Percentiles rank a stretch among this genome's conserved stretches.
Evolutionary conservation across 2,888 invertebrate genomes (phyloP).

Genomic region (Ophion ellenae): DNA sequence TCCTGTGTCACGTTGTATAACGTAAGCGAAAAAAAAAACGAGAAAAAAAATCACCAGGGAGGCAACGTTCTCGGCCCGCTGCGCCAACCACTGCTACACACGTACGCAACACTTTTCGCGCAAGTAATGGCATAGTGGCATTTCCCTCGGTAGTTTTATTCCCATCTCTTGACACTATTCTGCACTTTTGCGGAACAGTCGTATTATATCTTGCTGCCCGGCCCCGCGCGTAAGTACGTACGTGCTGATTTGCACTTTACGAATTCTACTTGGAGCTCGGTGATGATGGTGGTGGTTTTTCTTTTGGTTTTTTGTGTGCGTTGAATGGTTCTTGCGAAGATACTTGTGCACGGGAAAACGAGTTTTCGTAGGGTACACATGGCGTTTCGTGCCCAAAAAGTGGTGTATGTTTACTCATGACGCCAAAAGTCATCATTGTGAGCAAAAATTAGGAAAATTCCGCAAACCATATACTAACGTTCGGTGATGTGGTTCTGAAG

Average conservation of each 20-base stretch:
- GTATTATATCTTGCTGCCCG: not conserved
- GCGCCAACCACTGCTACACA: constrained; percentile 3
- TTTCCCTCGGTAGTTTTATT: constrained; percentile 6
- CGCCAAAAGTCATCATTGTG: too few relatives aligned
- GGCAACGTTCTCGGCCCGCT: not conserved
- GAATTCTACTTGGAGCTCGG: not conserved
- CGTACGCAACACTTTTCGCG: constrained; percentile 9
- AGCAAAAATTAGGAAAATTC: too few relatives aligned
- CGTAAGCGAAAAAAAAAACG: not conserved
- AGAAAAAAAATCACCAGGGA: constrained; percentile 1
- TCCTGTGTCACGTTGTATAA: not conserved
- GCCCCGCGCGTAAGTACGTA: constrained; percentile 6
- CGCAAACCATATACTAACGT: too few relatives aligned
- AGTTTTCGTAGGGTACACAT: too few relatives aligned
- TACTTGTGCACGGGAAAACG: too few relatives aligned
- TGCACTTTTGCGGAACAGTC: constrained; percentile 48
- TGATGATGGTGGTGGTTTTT: too few relatives aligned
- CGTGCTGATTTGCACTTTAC: not conserved
- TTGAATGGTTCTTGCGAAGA: too few relatives aligned
- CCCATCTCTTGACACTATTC: constrained; percentile 24
- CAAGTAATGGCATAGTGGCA: constrained; percentile 3
- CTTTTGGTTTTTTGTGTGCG: too few relatives aligned
- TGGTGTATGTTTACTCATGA: too few relatives aligned
- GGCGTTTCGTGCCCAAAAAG: too few relatives aligned
- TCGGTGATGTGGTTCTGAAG: too few relatives aligned